Percentiles rank a stretch among this genome's conserved stretches.
Conservation (phyloP, 2,888 invertebrate species). For the Diaperis boleti region DNA sequence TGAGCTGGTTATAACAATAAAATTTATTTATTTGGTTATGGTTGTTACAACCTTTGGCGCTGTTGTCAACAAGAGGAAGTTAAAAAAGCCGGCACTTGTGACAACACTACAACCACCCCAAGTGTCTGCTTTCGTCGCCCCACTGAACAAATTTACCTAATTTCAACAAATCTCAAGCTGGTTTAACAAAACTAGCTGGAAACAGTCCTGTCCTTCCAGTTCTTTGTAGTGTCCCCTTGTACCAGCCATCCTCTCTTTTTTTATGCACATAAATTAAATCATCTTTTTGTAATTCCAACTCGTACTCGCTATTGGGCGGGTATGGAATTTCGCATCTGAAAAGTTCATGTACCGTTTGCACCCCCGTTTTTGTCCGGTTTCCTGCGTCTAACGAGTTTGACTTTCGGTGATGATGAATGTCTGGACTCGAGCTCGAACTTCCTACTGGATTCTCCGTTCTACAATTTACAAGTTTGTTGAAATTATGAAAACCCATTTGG, state of each 20-base stretch:
- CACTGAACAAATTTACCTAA: neutral
- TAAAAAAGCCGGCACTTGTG: neutral
- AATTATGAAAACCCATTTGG: neutral
- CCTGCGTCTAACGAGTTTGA: slow-evolving; percentile 87
- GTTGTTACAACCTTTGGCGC: slow-evolving; percentile 16
- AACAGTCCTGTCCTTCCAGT: slow-evolving; percentile 95
- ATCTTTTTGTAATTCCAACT: slow-evolving; percentile 89
- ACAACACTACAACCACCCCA: neutral
- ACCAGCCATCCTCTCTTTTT: slow-evolving; percentile 96
- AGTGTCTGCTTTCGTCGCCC: neutral
- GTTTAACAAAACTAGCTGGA: slow-evolving; percentile 88
- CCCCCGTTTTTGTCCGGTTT: slow-evolving; percentile 59
- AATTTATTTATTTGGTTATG: slow-evolving; percentile 34
- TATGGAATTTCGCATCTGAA: slow-evolving; percentile 94
- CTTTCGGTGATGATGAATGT: slow-evolving; percentile 75
- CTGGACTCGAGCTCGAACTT: slow-evolving; percentile 62
- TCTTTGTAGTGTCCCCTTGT: slow-evolving; percentile 90
- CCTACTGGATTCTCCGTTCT: slow-evolving; percentile 57
- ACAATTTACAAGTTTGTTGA: slow-evolving; percentile 1
- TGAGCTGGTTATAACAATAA: slow-evolving; percentile 34
- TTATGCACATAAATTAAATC: slow-evolving; percentile 93
- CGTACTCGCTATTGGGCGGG: slow-evolving; percentile 94
- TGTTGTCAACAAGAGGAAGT: no score
- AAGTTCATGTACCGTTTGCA: slow-evolving; percentile 67
- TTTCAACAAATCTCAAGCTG: slow-evolving; percentile 19